These are phyloP conservation scores for Drosophila pectinifera DNA, from an alignment of 1,140 invertebrate genomes.

Conservation along the genomic window DNA sequence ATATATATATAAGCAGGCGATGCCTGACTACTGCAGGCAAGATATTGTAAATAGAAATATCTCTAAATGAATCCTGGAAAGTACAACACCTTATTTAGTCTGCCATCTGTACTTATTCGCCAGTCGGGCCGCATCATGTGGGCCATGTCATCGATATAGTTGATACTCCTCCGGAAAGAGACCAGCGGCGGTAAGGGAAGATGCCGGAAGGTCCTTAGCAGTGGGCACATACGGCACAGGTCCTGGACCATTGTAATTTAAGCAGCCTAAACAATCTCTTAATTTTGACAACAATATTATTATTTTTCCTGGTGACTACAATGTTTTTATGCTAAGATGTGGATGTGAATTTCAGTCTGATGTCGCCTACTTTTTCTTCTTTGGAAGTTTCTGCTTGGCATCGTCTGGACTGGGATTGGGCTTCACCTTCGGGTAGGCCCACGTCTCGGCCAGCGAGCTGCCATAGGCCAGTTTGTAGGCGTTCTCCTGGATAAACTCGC, in stretches of 20 bases:
- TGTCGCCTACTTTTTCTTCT: conserved; percentile 13
- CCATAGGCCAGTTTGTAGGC: conserved; percentile 90
- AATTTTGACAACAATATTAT: not conserved
- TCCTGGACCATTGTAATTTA: not conserved
- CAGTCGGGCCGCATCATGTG: conserved; percentile 14
- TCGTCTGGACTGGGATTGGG: conserved; percentile 9
- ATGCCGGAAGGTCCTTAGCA: not conserved
- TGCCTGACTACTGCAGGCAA: too few species aligned
- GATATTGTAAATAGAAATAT: too few species aligned
- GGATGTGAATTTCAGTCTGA: too few species aligned
- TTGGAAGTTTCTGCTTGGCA: not conserved
- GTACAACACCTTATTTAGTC: conserved; percentile 18
- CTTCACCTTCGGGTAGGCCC: conserved; percentile 45
- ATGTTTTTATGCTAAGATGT: too few species aligned
- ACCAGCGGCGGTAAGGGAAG: not conserved
- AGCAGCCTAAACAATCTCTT: not conserved
- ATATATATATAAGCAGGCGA: too few species aligned
- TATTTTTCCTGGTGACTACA: too few species aligned
- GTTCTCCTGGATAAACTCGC: conserved; percentile 90
- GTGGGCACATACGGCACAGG: not conserved
- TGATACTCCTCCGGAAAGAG: not conserved
- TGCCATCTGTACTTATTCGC: not conserved
- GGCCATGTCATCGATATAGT: conserved; percentile 6
- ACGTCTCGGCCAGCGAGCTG: conserved; percentile 86
- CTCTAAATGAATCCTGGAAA: not conserved